A percentile compares a stretch with the other conserved stretches of the same genome.
Conservation (phyloP, 2,888 invertebrate genomes). For the Drosophila stalkeri region DNA sequence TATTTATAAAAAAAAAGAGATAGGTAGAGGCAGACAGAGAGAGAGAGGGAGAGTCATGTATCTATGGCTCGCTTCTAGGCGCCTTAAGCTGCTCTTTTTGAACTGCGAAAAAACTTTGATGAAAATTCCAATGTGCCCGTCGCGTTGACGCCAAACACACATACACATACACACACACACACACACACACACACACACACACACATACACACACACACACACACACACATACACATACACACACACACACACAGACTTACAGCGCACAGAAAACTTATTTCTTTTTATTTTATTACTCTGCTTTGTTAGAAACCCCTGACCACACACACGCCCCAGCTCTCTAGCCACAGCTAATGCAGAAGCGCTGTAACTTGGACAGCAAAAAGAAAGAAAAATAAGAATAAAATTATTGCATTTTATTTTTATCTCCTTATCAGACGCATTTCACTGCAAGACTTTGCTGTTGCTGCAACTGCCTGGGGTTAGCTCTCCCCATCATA, state of each 20-base stretch:
- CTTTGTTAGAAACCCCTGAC: constrained; percentile 43
- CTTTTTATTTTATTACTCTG: constrained; percentile 43
- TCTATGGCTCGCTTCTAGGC: constrained; percentile 21
- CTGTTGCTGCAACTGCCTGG: not conserved
- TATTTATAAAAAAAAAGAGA: not conserved
- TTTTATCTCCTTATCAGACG: constrained; percentile 65
- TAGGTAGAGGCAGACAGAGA: not conserved
- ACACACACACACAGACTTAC: not conserved
- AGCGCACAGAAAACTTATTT: constrained; percentile 30
- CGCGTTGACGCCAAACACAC: constrained; percentile 50
- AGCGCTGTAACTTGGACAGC: constrained; percentile 26
- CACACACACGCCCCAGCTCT: constrained; percentile 11
- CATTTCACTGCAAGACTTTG: constrained; percentile 37
- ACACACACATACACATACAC: not conserved
- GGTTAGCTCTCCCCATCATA: constrained; percentile 16
- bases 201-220: not conserved
- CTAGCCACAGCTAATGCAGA: constrained; percentile 38
- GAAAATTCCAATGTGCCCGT: constrained; percentile 50
- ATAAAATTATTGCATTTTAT: constrained; percentile 66
- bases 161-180: not conserved
- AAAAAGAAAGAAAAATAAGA: constrained; percentile 1
- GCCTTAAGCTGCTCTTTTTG: constrained; percentile 12
- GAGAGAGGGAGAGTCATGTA: not conserved
- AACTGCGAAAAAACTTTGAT: constrained; percentile 29
- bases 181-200: too few relatives aligned